A percentile compares a stretch with the other conserved stretches of the same genome.
phyloP scores from a whole-genome alignment of 2,888 invertebrate genomes.

The Amiota minor region DNA sequence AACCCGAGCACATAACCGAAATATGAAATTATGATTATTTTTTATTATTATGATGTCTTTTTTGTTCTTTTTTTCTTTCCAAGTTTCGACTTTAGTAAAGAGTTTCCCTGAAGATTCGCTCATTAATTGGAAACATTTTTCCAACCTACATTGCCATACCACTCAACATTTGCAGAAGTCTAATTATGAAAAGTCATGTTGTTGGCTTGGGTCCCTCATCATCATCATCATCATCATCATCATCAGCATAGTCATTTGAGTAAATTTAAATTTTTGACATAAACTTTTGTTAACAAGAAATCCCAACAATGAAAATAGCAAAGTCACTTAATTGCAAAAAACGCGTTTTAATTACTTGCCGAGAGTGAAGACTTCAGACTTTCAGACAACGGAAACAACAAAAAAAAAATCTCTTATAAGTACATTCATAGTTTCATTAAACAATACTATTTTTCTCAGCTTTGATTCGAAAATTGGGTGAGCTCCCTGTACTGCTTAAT shows the following conservation, averaged over 20 bases:
- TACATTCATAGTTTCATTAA: neutral
- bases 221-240: neutral
- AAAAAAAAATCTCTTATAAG: neutral
- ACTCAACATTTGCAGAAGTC: constrained; percentile 55
- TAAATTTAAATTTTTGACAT: constrained; percentile 63
- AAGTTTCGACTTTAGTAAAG: constrained; percentile 14
- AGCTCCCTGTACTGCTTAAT: neutral
- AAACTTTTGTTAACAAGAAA: constrained; percentile 62
- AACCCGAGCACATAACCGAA: constrained; percentile 33
- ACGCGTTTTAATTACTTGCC: constrained; percentile 64
- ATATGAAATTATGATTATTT: constrained; percentile 59
- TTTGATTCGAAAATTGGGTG: constrained; percentile 14
- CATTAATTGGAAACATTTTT: constrained; percentile 64
- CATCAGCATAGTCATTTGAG: constrained; percentile 1
- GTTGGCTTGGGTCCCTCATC: neutral
- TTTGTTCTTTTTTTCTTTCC: constrained; percentile 1
- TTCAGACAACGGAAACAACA: neutral
- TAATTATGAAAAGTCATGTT: constrained; percentile 63
- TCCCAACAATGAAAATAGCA: constrained; percentile 56
- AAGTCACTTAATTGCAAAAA: constrained; percentile 65
- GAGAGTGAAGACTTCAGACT: constrained; percentile 26
- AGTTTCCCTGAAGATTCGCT: constrained; percentile 31
- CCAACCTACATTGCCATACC: constrained; percentile 41
- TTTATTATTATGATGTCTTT: neutral
- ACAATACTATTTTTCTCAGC: neutral